Evolutionary conservation across 2,113 vertebrate species (phyloP).

Genomic region (Onychostruthus taczanowskii): DNA sequence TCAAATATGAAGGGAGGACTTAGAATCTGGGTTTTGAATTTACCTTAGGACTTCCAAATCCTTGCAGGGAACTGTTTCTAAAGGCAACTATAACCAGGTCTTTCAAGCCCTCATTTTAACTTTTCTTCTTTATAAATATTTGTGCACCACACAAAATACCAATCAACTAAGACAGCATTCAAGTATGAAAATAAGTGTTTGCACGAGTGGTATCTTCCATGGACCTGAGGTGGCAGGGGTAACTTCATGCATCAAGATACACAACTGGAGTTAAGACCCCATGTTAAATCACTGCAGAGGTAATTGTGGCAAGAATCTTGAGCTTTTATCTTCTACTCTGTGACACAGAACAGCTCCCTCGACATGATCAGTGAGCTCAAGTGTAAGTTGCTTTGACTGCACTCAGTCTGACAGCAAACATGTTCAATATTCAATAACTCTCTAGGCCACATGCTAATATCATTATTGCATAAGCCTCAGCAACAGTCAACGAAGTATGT

Average conservation of each 20-base stretch:
- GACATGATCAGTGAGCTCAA: rapidly evolving
- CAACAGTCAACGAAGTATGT: neutral
- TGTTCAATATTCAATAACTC: neutral
- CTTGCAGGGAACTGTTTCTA: neutral
- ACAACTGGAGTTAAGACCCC: rapidly evolving
- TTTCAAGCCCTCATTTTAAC: neutral
- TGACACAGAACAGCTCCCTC: neutral
- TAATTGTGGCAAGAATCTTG: neutral
- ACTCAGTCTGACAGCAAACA: neutral
- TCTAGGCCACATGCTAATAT: neutral
- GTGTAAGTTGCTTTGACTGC: neutral
- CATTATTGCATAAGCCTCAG: neutral
- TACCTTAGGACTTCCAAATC: neutral
- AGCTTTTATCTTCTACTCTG: neutral
- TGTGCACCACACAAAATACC: neutral
- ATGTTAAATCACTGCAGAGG: neutral
- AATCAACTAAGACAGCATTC: neutral
- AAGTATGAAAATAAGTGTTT: neutral
- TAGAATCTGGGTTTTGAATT: neutral
- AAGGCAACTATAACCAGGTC: neutral
- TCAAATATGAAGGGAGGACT: neutral
- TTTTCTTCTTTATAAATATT: neutral
- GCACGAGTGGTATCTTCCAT: neutral
- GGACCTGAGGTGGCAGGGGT: neutral
- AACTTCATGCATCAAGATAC: neutral